phyloP scores from a whole-genome alignment of 2,113 vertebrate genomes.

The Cranoglanis bouderius region DNA sequence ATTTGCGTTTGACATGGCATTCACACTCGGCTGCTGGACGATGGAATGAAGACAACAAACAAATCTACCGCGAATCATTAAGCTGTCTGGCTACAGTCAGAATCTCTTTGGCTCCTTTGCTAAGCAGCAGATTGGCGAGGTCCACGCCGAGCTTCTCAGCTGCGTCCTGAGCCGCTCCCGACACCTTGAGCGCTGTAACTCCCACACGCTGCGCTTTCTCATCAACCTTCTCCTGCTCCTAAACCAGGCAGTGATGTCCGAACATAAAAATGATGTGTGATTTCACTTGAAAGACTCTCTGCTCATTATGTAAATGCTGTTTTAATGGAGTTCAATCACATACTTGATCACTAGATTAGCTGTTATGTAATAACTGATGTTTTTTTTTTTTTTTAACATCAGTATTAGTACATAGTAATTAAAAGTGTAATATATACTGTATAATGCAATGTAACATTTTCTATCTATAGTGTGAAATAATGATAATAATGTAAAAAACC shows the following conservation, averaged over 20 bases:
- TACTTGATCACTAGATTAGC: neutral
- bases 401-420: neutral
- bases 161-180: conserved; percentile 68
- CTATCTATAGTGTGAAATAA: neutral
- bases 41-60: neutral
- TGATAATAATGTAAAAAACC: conserved; percentile 35
- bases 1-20: neutral
- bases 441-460: neutral
- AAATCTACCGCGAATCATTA: conserved; percentile 73
- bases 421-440: neutral
- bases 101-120: conserved; percentile 81
- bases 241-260: conserved; percentile 19
- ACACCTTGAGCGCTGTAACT: conserved; percentile 75
- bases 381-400: no score
- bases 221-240: conserved; percentile 72
- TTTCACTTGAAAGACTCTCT: neutral
- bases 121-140: conserved; percentile 78
- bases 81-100: conserved; percentile 80
- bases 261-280: neutral
- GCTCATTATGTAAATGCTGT: neutral
- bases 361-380: neutral
- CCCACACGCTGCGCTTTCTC: conserved; percentile 75
- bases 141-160: conserved; percentile 78
- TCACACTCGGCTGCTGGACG: neutral
- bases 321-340: neutral